Evolutionary conservation across 2,113 vertebrate genomes (phyloP), one percentile per base, ranked within the genome.

Genomic region (Apaloderma vittatum): DNA sequence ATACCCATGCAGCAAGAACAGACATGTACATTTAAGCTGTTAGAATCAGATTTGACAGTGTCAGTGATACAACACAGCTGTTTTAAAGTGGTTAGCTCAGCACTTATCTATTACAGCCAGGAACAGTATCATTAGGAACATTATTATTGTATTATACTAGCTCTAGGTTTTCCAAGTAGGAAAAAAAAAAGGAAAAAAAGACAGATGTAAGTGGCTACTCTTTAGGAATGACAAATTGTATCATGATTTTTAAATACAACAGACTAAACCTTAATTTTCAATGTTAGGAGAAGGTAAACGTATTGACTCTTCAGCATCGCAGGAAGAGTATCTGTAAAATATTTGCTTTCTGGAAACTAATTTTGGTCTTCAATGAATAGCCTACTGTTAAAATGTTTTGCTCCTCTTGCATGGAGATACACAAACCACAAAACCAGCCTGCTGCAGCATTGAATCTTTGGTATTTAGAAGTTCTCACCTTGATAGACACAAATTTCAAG

Each of bases 401-500:
- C 21, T 81, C 9, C 51, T 68, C 40, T 76, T 88, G 13, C 55
- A 32, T 16, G 58, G 63, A 77, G 54, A 48, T 24, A n/a, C 7
- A 24, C 8, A 52, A 68, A 43, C 67, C 6, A 2, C 55, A 54
- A 43, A 85, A 93, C 11, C 66, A 68, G 30, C 36, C 40, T 43
- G 46, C n/a, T 82, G 62, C 15, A 81, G 12, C 10, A 29, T 51
- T 79, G 15, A n/a, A 76, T 81, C 48, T 32, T 48, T 11, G 15
- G 26, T 75, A 45, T 62, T 94, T 79, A 15, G 20, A 49, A 83
- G 40, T 17, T 73, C 54, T 75, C 65, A 61, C 36, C 29, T 52
- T 84, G 8, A 21, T 12, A 88, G 59, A 63, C 12, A 94, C 74
- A 46, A 83, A 63, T 91, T 78, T 95, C 83, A 96, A 75, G 52